These are phyloP conservation scores for Aphelinus certus DNA, from an alignment of 1,140 invertebrate genomes.

Conservation along the genomic window DNA sequence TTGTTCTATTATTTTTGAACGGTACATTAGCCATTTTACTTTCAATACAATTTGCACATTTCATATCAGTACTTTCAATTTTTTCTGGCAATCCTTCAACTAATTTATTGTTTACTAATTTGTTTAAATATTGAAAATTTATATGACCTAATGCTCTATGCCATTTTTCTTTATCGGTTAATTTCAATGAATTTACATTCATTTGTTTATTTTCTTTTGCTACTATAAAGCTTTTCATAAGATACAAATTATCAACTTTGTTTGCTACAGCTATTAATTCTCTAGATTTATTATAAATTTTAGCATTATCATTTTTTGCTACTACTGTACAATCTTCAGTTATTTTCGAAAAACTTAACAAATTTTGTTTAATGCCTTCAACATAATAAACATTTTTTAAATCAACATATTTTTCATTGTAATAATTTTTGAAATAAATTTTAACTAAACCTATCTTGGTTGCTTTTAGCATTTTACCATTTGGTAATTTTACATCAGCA, in stretches of 20 bases:
- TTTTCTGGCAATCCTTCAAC: conserved; percentile 13
- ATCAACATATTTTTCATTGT: neutral
- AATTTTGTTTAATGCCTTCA: conserved; percentile 8
- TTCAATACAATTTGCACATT: conserved; percentile 17
- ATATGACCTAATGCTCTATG: conserved; percentile 11
- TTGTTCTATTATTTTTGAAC: conserved; percentile 6
- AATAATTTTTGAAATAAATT: neutral
- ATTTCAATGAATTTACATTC: neutral
- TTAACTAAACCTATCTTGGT: neutral
- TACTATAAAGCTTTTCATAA: neutral
- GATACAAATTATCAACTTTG: neutral
- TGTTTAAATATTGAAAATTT: conserved; percentile 23
- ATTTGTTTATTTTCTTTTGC: conserved; percentile 5
- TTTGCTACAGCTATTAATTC: conserved; percentile 1
- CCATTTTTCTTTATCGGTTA: conserved; percentile 8
- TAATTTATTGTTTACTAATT: conserved; percentile 5
- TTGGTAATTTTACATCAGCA: neutral
- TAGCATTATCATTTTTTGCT: neutral
- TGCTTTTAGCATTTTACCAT: conserved; percentile 4
- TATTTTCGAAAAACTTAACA: conserved; percentile 5
- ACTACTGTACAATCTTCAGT: neutral
- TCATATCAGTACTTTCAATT: conserved; percentile 15
- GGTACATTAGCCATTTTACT: conserved; percentile 13
- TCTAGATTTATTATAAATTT: conserved; percentile 24
- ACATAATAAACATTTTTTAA: conserved; percentile 16